These are phyloP conservation scores for Parnassius mnemosyne DNA, from an alignment of 2,888 invertebrate species.

Conservation along the genomic window DNA sequence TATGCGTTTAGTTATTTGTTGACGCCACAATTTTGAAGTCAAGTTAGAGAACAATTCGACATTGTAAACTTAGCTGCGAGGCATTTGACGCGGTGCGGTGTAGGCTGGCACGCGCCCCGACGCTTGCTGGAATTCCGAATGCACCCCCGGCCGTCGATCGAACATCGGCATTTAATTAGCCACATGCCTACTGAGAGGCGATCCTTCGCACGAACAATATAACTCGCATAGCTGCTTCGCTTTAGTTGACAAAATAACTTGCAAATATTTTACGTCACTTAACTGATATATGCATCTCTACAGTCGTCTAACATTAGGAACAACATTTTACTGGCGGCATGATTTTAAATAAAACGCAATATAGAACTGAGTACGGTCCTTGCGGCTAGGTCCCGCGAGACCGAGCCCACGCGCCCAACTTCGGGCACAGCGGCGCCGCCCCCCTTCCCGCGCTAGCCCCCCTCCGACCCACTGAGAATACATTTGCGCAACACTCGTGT, in stretches of 20 bases:
- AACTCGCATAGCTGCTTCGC: slow-evolving; percentile 60
- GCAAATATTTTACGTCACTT: slow-evolving; percentile 13
- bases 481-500: slow-evolving; percentile 79
- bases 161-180: slow-evolving; percentile 77
- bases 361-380: slow-evolving; percentile 60
- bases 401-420: slow-evolving; percentile 78
- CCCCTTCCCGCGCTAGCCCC: slow-evolving; percentile 42
- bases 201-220: slow-evolving; percentile 55
- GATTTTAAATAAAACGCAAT: slow-evolving; percentile 15
- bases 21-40: slow-evolving; percentile 38
- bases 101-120: slow-evolving; percentile 42
- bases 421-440: slow-evolving; percentile 71
- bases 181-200: slow-evolving; percentile 64
- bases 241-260: slow-evolving; percentile 62
- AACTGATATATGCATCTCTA: neutral
- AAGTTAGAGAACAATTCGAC: slow-evolving; percentile 61
- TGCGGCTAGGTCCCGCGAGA: slow-evolving; percentile 65
- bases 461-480: slow-evolving; percentile 69
- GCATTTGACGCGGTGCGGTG: slow-evolving; percentile 60
- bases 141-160: slow-evolving; percentile 54
- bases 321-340: slow-evolving; percentile 15
- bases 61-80: slow-evolving; percentile 50
- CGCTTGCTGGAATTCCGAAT: slow-evolving; percentile 53
- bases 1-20: neutral
- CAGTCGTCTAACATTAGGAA: neutral